These are phyloP conservation scores for Uropsilus gracilis DNA, from an alignment of 2,113 vertebrate genomes.

Conservation along the genomic window DNA sequence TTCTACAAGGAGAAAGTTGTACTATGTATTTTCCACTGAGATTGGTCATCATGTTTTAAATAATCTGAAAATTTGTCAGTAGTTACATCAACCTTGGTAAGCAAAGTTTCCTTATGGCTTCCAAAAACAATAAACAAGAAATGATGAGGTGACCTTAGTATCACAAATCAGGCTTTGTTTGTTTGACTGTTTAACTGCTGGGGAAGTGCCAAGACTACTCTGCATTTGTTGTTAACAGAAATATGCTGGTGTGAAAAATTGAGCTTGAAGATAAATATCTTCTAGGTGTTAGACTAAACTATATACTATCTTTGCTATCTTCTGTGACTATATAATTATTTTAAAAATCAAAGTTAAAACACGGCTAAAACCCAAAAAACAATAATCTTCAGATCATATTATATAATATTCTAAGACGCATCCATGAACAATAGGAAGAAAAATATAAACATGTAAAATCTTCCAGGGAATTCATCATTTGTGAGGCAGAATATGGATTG, in stretches of 20 bases:
- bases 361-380: not conserved
- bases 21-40: no score
- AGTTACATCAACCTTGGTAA: no score
- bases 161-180: no score
- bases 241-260: not conserved
- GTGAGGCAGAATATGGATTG: not conserved
- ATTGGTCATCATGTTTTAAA: no score
- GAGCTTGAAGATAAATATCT: not conserved
- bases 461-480: not conserved
- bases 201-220: no score
- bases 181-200: no score
- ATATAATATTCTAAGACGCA: not conserved
- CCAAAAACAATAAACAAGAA: no score
- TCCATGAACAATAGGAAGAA: not conserved
- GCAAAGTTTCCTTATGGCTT: no score
- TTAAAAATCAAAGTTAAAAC: not conserved
- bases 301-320: not conserved
- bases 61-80: no score
- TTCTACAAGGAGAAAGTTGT: no score
- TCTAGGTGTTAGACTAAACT: not conserved
- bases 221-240: no score
- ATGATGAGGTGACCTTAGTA: no score
- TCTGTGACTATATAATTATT: not conserved
- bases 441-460: not conserved
- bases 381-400: not conserved